Percentiles rank a stretch among this genome's conserved stretches.
phyloP scores from a whole-genome alignment of 2,797 vertebrate genomes.

The Hippocampus kuda region DNA sequence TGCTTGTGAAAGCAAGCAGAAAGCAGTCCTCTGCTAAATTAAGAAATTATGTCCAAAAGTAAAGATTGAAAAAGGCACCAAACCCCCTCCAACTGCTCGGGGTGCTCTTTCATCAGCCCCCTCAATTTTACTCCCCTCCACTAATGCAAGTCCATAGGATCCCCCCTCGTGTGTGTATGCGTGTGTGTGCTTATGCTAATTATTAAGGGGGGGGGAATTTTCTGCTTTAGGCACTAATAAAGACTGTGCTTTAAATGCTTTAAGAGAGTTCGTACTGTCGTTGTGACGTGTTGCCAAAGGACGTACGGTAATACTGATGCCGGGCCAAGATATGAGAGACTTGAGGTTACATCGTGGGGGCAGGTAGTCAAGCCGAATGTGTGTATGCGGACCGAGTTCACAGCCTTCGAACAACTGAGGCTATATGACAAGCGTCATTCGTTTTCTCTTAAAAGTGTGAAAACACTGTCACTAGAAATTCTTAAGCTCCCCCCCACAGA shows the following conservation, averaged over 20 bases:
- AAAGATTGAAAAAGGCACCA: neutral
- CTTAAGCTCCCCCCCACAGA: constrained; percentile 15
- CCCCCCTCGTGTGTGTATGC: neutral
- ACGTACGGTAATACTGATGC: constrained; percentile 63
- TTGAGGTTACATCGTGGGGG: constrained; percentile 27
- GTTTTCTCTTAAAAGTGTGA: constrained; percentile 30
- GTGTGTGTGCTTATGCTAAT: constrained; percentile 1
- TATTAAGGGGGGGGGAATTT: neutral
- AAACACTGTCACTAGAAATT: constrained; percentile 19
- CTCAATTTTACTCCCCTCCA: neutral
- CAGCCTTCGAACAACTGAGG: neutral
- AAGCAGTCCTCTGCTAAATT: neutral
- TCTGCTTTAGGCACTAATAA: constrained; percentile 6
- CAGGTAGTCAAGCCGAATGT: constrained; percentile 17
- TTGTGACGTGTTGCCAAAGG: constrained; percentile 27
- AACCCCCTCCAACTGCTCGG: neutral
- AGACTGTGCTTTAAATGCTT: constrained; percentile 11
- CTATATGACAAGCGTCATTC: constrained; percentile 1
- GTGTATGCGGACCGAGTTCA: neutral
- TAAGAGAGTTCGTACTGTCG: neutral
- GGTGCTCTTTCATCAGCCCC: constrained; percentile 1
- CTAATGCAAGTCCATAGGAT: neutral
- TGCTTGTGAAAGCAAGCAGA: neutral
- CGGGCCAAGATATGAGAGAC: constrained; percentile 61
- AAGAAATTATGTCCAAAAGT: neutral